Evolutionary conservation across 2,797 vertebrate species (phyloP), one percentile per base, ranked within the genome.

Genomic region (Gymnothorax javanicus): DNA sequence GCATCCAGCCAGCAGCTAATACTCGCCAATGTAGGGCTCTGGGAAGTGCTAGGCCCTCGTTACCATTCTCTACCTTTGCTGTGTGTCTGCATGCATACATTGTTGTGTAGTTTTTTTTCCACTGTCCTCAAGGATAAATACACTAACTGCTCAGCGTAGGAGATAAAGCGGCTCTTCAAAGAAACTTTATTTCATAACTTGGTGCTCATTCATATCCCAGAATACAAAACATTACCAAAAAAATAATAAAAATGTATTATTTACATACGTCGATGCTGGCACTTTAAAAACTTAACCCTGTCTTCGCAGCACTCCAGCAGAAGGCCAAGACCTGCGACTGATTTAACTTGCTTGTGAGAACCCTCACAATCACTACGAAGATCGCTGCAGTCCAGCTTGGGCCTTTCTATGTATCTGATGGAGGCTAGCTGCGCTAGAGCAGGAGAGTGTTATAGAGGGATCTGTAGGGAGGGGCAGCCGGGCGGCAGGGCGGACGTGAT

Each of bases 201-300:
- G 33, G 43, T 73, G 54, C 33, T 85, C 69, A 62, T 67, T 82
- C 73, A 85, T 57, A 75, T 11, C 57, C 71, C 57, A 73, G 50
- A 67, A 87, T 73, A 87, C 86, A 87, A 87, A 87, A 82, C 73
- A 59, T 58, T 75, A 83, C 77, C 64, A 85, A 67, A 88, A 27
- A 69, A 87, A 84, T 33, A 91, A 89, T 92, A 91, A 91, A 94
- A 93, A 92, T 73, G 89, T 90, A 87, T 43, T 94, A 95, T 94
- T 92, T 95, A 94, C 93, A 95, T 84, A 64, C 90, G 86, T 89
- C 91, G 82, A 89, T 85, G 69, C 25, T 83, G 56, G 73, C 88
- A 86, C 81, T 83, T 64, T 20, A 43, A 58, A 58, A 56, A 73
- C 59, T n/a, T 27, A 43, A 8, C n/a, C 73, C 27, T n/a, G 17